Evolutionary conservation across 2,888 invertebrate species (phyloP).

Genomic region (Campoplex nolae): DNA sequence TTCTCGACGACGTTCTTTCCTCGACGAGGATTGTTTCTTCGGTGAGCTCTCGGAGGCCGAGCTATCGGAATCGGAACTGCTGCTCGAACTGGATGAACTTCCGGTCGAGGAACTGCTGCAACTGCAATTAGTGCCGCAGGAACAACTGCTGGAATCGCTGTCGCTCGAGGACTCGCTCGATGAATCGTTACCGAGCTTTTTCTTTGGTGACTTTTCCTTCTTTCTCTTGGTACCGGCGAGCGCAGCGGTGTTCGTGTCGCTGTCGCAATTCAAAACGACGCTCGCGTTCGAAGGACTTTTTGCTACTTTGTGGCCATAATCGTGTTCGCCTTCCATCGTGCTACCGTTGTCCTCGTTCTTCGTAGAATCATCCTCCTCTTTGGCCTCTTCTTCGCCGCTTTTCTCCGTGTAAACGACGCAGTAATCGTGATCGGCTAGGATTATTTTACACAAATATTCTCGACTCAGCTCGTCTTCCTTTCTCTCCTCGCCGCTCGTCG

Average conservation of each 20-base stretch:
- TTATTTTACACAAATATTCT: slow-evolving; percentile 79
- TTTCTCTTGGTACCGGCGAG: slow-evolving; percentile 68
- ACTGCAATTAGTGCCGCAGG: slow-evolving; percentile 93
- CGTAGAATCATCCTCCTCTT: slow-evolving; percentile 67
- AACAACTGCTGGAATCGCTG: slow-evolving; percentile 91
- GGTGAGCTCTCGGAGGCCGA: slow-evolving; percentile 87
- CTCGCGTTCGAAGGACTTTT: slow-evolving; percentile 61
- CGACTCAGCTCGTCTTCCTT: slow-evolving; percentile 73
- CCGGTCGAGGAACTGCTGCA: slow-evolving; percentile 91
- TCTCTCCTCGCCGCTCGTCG: slow-evolving; percentile 62
- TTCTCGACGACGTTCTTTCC: slow-evolving; percentile 79
- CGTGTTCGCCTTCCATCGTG: slow-evolving; percentile 78
- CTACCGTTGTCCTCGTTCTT: slow-evolving; percentile 75
- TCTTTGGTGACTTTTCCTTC: slow-evolving; percentile 82
- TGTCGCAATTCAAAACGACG: slow-evolving; percentile 68
- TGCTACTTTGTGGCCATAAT: slow-evolving; percentile 65
- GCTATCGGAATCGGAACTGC: slow-evolving; percentile 87
- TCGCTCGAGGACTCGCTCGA: slow-evolving; percentile 92
- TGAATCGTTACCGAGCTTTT: slow-evolving; percentile 86
- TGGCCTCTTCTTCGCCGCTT: slow-evolving; percentile 56
- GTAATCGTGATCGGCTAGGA: slow-evolving; percentile 90
- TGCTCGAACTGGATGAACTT: slow-evolving; percentile 87
- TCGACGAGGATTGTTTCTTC: slow-evolving; percentile 79
- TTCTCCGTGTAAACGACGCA: slow-evolving; percentile 84
- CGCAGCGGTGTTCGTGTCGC: slow-evolving; percentile 69